Base-by-base conservation (phyloP, 2,797 vertebrate genomes). In the Avahi laniger region DNA sequence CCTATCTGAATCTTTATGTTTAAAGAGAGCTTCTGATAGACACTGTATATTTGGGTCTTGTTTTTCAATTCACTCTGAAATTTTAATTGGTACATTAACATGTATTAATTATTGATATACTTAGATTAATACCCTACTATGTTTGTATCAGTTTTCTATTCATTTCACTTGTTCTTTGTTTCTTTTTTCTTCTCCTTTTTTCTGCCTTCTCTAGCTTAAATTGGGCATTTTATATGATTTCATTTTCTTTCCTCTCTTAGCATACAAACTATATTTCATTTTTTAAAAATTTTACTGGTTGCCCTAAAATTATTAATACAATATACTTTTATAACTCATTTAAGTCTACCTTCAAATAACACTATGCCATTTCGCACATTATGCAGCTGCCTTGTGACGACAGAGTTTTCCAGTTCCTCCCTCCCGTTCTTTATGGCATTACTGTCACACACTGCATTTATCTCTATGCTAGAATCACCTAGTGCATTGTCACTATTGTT, bases 41-140 rank as follows among this genome's bases (percentile, higher is more conserved):
- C 18, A 80, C 33, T 17, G 7, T 72, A 35, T 75, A 61, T 65
- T 65, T 81, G 69, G 20, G 38, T 83, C 30, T 46, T 78, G 22
- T 43, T 92, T 92, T 83, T 83, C 22, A 41, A 91, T 76, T 52
- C n/a, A 73, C 67, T 83, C 35, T 69, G 38, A 93, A 22, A 92
- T 69, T 61, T 89, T 78, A 91, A 65, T 52, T 82, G 59, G 35
- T 43, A 30, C 43, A 89, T 33, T 48, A 24, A 46, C 41, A 65
- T 75, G 46, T 76, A 18, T 52, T 94, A 48, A 85, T 41, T 94
- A 82, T 72, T 50, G 73, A 78, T 81, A 59, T 33, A 72, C 7
- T 41, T 96, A 85, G 43, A 91, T 65, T 85, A 59, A 15, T 76
- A n/a, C 59, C 63, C 63, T 84, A 76, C 35, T 11, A 43, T 13